phyloP scores from a whole-genome alignment of 2,888 invertebrate genomes.

The Andrena minutula region DNA sequence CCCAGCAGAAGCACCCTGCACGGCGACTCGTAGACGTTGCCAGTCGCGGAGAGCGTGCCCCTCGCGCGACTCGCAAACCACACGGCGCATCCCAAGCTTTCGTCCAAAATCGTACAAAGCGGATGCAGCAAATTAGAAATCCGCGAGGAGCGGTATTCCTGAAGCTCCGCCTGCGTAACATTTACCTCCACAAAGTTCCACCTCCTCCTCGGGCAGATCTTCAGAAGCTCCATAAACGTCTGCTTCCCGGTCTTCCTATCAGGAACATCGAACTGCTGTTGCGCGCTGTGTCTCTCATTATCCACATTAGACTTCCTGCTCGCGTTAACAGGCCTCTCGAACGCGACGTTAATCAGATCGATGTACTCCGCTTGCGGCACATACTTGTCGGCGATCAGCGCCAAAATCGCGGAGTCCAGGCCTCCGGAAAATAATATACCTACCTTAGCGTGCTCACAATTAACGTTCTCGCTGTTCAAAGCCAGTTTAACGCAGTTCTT shows the following conservation, averaged over 20 bases:
- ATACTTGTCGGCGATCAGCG: slow-evolving; percentile 91
- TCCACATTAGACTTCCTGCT: slow-evolving; percentile 42
- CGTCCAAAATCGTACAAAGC: slow-evolving; percentile 95
- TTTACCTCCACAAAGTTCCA: slow-evolving; percentile 96
- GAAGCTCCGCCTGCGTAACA: slow-evolving; percentile 89
- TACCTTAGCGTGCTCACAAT: slow-evolving; percentile 87
- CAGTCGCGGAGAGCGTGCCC: slow-evolving; percentile 83
- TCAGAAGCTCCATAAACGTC: slow-evolving; percentile 89
- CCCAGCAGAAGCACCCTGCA: slow-evolving; percentile 93
- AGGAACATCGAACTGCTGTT: slow-evolving; percentile 89
- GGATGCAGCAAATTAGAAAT: slow-evolving; percentile 95
- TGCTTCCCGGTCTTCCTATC: slow-evolving; percentile 93
- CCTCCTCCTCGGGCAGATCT: slow-evolving; percentile 89
- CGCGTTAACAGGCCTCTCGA: slow-evolving; percentile 86
- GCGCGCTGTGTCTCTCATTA: slow-evolving; percentile 66
- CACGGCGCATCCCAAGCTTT: slow-evolving; percentile 97
- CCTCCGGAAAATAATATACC: slow-evolving; percentile 98
- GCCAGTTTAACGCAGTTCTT: slow-evolving; percentile 86
- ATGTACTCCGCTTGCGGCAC: slow-evolving; percentile 89
- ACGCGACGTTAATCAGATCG: slow-evolving; percentile 98
- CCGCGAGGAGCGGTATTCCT: slow-evolving; percentile 86
- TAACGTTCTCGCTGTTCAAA: slow-evolving; percentile 58
- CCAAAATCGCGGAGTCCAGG: slow-evolving; percentile 96
- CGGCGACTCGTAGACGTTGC: slow-evolving; percentile 86
- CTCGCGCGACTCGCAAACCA: slow-evolving; percentile 97